A percentile compares a stretch with the other conserved stretches of the same genome.
phyloP scores from a whole-genome alignment of 2,888 invertebrate species.

The Drosophila subquinaria region DNA sequence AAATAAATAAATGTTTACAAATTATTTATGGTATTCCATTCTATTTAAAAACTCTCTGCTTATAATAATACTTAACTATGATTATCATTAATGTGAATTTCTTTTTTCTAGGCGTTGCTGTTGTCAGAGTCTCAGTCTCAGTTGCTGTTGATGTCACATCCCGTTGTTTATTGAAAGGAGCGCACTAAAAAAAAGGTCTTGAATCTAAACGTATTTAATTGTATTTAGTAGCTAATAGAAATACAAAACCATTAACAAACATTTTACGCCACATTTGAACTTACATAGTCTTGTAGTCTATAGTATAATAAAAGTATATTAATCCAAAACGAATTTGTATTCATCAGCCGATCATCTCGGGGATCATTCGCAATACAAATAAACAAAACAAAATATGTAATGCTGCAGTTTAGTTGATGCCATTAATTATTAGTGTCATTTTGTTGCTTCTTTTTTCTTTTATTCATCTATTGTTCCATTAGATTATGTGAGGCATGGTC shows the following conservation, averaged over 20 bases:
- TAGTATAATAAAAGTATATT: conserved; percentile 35
- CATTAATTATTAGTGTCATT: conserved; percentile 15
- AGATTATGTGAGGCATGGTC: conserved; percentile 59
- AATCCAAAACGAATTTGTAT: conserved; percentile 66
- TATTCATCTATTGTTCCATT: conserved; percentile 28
- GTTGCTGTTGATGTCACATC: conserved; percentile 7
- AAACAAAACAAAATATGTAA: neutral
- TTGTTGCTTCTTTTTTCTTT: conserved; percentile 32
- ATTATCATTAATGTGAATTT: conserved; percentile 70
- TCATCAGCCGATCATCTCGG: conserved; percentile 53
- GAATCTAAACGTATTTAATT: conserved; percentile 20
- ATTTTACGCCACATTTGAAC: conserved; percentile 25
- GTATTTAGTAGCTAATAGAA: conserved; percentile 21
- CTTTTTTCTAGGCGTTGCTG: conserved; percentile 70
- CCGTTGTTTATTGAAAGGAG: neutral
- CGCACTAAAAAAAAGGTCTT: conserved; percentile 20
- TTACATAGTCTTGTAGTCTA: neutral
- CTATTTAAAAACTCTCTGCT: neutral
- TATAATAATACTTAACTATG: neutral
- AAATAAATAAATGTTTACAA: conserved; percentile 74
- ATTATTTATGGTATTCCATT: conserved; percentile 23
- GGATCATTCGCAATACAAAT: conserved; percentile 17
- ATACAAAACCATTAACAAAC: conserved; percentile 16
- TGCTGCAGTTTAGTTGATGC: neutral
- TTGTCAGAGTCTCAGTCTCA: neutral